Conservation (phyloP, 2,113 vertebrate species). For the Danionella cerebrum region DNA sequence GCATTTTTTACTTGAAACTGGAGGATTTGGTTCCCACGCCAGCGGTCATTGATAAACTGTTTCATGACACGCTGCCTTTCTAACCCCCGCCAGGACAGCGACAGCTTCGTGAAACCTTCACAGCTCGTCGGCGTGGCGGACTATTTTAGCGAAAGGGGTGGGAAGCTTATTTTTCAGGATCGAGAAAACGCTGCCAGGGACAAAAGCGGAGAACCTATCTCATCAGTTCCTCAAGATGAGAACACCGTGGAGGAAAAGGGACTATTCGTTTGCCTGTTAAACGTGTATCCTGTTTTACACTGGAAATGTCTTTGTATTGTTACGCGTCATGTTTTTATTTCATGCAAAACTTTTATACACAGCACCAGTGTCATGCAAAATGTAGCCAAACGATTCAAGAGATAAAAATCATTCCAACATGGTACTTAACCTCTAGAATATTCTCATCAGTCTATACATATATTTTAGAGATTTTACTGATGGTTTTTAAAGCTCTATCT, state of each 20-base stretch:
- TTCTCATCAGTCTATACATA: not conserved
- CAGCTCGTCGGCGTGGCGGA: not conserved
- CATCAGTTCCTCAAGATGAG: not conserved
- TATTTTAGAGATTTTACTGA: not conserved
- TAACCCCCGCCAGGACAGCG: constrained; percentile 51
- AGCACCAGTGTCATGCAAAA: not conserved
- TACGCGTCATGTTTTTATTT: constrained; percentile 16
- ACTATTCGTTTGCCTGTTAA: constrained; percentile 23
- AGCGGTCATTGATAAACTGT: constrained; percentile 94
- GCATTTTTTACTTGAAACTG: constrained; percentile 98
- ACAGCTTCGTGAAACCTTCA: constrained; percentile 25
- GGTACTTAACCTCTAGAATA: constrained; percentile 13
- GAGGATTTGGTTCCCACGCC: constrained; percentile 96
- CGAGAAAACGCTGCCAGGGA: not conserved
- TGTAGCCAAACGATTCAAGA: not conserved
- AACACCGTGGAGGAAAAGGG: not conserved
- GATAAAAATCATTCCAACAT: not conserved
- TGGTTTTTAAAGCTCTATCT: constrained; percentile 1
- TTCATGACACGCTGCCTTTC: constrained; percentile 94
- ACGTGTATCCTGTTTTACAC: constrained; percentile 7
- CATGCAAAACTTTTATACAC: not conserved
- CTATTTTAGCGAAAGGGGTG: not conserved
- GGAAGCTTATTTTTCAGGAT: not conserved
- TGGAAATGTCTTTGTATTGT: constrained; percentile 27
- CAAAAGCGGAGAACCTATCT: not conserved